Evolutionary conservation across 2,797 vertebrate genomes (phyloP).

Genomic region (Sternarchorhynchus goeldii): DNA sequence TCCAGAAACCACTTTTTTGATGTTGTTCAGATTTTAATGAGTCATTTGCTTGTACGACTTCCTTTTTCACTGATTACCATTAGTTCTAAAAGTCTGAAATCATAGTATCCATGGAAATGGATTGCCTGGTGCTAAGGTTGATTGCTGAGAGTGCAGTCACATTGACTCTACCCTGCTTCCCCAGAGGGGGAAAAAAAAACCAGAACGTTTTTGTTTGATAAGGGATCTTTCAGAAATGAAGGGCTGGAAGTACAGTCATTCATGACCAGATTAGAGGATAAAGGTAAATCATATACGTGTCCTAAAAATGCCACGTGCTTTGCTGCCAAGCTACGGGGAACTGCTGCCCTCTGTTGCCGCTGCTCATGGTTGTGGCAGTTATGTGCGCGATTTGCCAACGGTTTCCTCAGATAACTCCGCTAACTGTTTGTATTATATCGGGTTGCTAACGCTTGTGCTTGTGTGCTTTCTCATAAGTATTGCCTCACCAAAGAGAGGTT

Average conservation of each 20-base stretch:
- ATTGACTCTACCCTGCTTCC: not conserved
- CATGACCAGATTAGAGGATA: constrained; percentile 10
- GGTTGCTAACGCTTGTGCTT: not conserved
- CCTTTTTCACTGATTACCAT: not conserved
- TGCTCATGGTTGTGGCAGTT: not conserved
- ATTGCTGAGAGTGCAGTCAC: not conserved
- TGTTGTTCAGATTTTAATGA: too few relatives aligned
- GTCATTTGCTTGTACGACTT: too few relatives aligned
- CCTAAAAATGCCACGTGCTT: not conserved
- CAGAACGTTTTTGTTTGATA: not conserved
- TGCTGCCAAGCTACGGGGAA: too few relatives aligned
- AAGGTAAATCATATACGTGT: constrained; percentile 6
- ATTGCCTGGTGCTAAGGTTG: not conserved
- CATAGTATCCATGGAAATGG: not conserved
- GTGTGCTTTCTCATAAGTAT: not conserved
- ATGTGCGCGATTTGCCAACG: not conserved
- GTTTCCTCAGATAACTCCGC: not conserved
- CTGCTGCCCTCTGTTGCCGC: not conserved
- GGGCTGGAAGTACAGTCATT: not conserved
- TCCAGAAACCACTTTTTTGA: not conserved
- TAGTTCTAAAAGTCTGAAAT: not conserved
- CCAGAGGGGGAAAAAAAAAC: not conserved
- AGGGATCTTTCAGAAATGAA: not conserved
- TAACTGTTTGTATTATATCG: not conserved
- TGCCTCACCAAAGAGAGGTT: not conserved